A percentile compares a stretch with the other conserved stretches of the same genome.
Evolutionary conservation across 2,888 invertebrate genomes (phyloP).

Genomic region (Plebejus anna): DNA sequence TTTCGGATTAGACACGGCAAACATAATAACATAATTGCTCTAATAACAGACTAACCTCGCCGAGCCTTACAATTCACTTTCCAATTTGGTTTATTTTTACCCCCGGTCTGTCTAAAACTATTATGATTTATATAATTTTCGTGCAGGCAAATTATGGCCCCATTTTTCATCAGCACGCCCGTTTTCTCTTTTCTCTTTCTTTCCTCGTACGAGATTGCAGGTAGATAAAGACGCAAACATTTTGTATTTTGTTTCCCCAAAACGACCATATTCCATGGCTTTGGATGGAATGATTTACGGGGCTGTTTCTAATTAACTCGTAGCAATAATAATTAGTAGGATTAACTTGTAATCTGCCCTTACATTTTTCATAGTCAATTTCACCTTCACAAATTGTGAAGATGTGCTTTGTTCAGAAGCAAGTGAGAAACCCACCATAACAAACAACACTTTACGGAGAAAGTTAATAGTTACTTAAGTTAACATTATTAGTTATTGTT

Average conservation of each 20-base stretch:
- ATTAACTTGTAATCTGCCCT: conserved; percentile 66
- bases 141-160: conserved; percentile 76
- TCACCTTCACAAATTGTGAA: conserved; percentile 57
- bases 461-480: not conserved
- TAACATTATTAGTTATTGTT: no score
- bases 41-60: conserved; percentile 74
- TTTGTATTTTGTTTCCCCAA: conserved; percentile 61
- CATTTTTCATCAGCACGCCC: conserved; percentile 60
- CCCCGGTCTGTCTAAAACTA: conserved; percentile 75
- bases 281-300: conserved; percentile 68
- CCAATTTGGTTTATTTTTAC: conserved; percentile 77
- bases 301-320: conserved; percentile 69
- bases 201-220: conserved; percentile 42
- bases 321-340: conserved; percentile 63
- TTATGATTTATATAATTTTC: conserved; percentile 80
- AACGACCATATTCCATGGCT: conserved; percentile 61
- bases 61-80: conserved; percentile 79
- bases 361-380: conserved; percentile 56
- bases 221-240: conserved; percentile 57
- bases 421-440: conserved; percentile 35
- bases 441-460: not conserved
- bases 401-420: conserved; percentile 47
- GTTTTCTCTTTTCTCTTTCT: conserved; percentile 57
- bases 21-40: conserved; percentile 80
- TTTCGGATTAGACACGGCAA: conserved; percentile 79